Evolutionary conservation across 1,140 invertebrate genomes (phyloP).

Genomic region (Achroia grisella): DNA sequence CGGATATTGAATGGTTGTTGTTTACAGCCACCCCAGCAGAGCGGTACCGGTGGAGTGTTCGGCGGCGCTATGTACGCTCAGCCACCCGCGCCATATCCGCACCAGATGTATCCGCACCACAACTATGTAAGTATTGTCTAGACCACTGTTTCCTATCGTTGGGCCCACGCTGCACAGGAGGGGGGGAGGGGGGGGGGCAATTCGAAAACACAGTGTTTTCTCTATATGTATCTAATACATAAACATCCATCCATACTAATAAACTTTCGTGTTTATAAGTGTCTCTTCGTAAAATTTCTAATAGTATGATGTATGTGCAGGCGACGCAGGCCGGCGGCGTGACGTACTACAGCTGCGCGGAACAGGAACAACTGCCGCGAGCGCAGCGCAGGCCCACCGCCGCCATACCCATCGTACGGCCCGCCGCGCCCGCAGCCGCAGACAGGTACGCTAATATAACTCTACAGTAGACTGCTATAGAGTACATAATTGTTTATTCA

Average conservation of each 20-base stretch:
- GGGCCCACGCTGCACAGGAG: no score
- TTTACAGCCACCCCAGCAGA: slow-evolving; percentile 30
- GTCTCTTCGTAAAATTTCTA: no score
- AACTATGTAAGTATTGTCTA: slow-evolving; percentile 59
- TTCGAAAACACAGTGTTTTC: no score
- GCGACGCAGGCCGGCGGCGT: slow-evolving; percentile 51
- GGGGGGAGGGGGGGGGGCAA: no score
- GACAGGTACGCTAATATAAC: no score
- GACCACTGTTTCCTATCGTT: no score
- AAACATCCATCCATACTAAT: no score
- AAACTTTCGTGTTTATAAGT: no score
- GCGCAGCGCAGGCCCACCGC: slow-evolving; percentile 49
- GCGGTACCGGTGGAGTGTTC: slow-evolving; percentile 37
- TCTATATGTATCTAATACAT: no score
- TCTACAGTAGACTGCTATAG: no score
- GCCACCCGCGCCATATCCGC: slow-evolving; percentile 40
- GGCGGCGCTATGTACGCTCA: slow-evolving; percentile 39
- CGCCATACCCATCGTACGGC: slow-evolving; percentile 57
- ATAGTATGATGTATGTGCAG: no score
- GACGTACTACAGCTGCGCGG: slow-evolving; percentile 57
- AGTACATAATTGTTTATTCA: no score
- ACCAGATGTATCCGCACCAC: slow-evolving; percentile 57
- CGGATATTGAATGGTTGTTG: not conserved
- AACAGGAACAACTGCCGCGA: slow-evolving; percentile 44
- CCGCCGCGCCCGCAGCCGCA: not conserved